Percentiles rank a stretch among this genome's conserved stretches.
Evolutionary conservation across 2,888 invertebrate genomes (phyloP).

Genomic region (Pyralis farinalis): DNA sequence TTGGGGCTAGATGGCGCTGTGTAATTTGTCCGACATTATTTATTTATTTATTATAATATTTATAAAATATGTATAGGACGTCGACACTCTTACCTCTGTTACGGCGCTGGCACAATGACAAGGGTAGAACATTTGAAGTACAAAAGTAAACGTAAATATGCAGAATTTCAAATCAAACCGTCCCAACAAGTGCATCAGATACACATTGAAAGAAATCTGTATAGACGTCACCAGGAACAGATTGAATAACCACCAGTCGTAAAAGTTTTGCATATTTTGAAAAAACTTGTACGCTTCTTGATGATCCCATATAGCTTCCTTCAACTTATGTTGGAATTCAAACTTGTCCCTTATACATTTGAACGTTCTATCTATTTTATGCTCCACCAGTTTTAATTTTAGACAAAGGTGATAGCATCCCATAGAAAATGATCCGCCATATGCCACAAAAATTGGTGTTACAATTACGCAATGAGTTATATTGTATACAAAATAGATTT

Average conservation of each 20-base stretch:
- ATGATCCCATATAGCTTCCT: slow-evolving; percentile 45
- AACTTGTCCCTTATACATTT: slow-evolving; percentile 25
- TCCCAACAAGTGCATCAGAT: slow-evolving; percentile 42
- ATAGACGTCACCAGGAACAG: slow-evolving; percentile 47
- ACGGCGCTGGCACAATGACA: slow-evolving; percentile 51
- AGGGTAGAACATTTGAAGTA: slow-evolving; percentile 51
- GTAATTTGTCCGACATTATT: no score
- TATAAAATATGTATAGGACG: not conserved
- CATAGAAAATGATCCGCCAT: slow-evolving; percentile 60
- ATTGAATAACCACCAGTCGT: slow-evolving; percentile 52
- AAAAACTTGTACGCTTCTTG: slow-evolving; percentile 47
- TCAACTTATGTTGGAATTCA: slow-evolving; percentile 36
- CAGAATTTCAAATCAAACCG: slow-evolving; percentile 45
- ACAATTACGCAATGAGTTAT: slow-evolving; percentile 40
- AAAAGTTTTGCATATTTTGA: slow-evolving; percentile 41
- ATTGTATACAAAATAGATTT: slow-evolving; percentile 50
- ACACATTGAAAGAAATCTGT: slow-evolving; percentile 52
- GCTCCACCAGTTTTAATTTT: slow-evolving; percentile 48
- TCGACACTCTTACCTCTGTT: slow-evolving; percentile 38
- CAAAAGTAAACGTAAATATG: slow-evolving; percentile 40
- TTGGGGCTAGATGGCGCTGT: no score
- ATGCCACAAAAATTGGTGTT: slow-evolving; percentile 45
- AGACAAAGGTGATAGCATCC: slow-evolving; percentile 50
- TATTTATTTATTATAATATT: no score
- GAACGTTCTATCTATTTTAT: slow-evolving; percentile 43